Percentiles rank a stretch among this genome's conserved stretches.
These are phyloP conservation scores for Parauchenoglanis punctatus DNA, from an alignment of 2,797 vertebrate species.

Conservation along the genomic window DNA sequence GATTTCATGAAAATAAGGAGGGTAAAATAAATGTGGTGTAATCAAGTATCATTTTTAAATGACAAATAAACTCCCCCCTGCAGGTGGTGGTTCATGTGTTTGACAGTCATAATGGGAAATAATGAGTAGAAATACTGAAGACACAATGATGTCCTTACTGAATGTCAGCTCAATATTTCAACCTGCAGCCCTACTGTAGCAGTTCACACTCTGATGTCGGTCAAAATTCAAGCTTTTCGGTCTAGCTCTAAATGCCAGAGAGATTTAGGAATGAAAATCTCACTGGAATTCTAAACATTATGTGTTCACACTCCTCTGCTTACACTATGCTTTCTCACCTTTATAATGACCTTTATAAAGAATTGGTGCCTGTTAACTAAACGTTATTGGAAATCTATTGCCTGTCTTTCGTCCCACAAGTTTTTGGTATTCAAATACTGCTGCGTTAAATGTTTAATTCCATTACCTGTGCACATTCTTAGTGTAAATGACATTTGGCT, in stretches of 20 bases:
- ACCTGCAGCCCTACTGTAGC: neutral
- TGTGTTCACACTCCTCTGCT: neutral
- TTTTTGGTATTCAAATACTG: neutral
- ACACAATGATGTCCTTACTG: neutral
- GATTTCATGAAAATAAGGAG: neutral
- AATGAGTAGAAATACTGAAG: neutral
- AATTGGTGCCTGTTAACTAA: neutral
- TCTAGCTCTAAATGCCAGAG: neutral
- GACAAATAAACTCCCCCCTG: neutral
- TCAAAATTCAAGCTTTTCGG: neutral
- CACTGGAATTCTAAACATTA: neutral
- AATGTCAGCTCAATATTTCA: conserved; percentile 13
- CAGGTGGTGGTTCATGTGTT: neutral
- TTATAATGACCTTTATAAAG: neutral
- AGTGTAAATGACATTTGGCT: neutral
- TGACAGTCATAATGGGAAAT: neutral
- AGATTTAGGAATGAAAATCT: neutral
- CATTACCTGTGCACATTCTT: neutral
- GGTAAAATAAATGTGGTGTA: neutral
- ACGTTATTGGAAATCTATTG: neutral
- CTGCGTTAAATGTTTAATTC: neutral
- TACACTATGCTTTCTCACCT: neutral
- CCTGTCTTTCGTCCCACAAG: neutral
- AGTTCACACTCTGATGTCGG: neutral
- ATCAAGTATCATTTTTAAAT: neutral